A percentile compares a stretch with the other conserved stretches of the same genome.
Conservation (phyloP, 2,113 vertebrate species). For the Cheirogaleus medius region DNA sequence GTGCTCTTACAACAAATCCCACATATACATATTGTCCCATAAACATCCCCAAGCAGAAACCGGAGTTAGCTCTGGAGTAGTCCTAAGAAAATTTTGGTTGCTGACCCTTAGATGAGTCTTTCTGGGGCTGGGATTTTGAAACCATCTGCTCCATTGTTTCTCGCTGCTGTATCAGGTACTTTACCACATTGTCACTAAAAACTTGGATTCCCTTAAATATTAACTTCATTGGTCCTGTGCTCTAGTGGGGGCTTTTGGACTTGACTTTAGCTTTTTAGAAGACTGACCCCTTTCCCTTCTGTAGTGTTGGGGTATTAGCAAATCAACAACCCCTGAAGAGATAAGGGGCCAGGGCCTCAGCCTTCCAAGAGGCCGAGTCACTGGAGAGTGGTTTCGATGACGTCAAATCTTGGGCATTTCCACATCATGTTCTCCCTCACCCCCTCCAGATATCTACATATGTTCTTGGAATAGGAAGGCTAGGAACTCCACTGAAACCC, state of each 20-base stretch:
- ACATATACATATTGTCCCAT: background rate
- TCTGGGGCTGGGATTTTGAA: conserved; percentile 9
- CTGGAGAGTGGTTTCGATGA: background rate
- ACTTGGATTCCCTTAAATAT: background rate
- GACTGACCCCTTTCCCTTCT: background rate
- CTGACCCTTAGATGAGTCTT: background rate
- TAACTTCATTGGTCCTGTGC: background rate
- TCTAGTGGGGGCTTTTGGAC: background rate
- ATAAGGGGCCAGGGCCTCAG: background rate
- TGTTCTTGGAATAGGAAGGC: background rate
- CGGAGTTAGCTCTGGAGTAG: background rate
- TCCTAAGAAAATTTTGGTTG: background rate
- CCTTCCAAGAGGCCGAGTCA: background rate
- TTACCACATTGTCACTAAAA: background rate
- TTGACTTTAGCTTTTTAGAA: background rate
- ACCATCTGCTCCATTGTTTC: background rate
- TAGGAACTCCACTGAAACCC: background rate
- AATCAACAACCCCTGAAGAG: background rate
- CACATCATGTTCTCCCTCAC: background rate
- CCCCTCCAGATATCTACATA: background rate
- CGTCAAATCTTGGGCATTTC: conserved; percentile 7
- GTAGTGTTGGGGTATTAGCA: background rate
- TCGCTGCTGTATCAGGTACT: background rate
- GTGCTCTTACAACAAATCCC: background rate
- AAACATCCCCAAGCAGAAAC: background rate